Conservation (phyloP, 2,797 vertebrate species). For the Urophycis tenuis region DNA sequence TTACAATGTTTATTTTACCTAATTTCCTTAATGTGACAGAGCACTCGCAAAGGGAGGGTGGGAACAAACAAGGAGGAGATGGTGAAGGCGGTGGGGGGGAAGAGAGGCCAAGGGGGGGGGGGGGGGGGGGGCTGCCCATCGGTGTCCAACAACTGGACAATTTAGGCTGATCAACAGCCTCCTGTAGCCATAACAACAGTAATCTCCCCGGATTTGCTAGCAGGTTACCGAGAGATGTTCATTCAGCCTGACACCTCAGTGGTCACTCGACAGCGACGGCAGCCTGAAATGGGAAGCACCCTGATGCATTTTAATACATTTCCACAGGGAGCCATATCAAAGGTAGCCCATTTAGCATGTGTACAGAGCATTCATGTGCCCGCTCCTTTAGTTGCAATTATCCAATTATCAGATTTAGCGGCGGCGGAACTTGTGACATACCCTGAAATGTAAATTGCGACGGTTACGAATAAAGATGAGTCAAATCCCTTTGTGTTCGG, state of each 20-base stretch:
- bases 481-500: neutral
- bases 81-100: too few species aligned
- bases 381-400: neutral
- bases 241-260: slow-evolving; percentile 14
- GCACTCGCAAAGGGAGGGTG: neutral
- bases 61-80: neutral
- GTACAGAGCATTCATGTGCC: neutral
- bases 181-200: slow-evolving; percentile 49
- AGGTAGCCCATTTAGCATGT: neutral
- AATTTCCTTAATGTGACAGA: slow-evolving; percentile 1
- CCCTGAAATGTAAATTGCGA: neutral
- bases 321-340: neutral
- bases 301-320: slow-evolving; percentile 9
- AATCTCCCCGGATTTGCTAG: slow-evolving; percentile 40
- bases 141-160: slow-evolving; percentile 29
- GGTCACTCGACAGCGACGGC: neutral
- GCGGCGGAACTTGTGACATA: neutral
- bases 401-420: neutral
- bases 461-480: neutral
- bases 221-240: slow-evolving; percentile 13
- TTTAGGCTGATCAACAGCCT: slow-evolving; percentile 36
- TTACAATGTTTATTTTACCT: neutral
- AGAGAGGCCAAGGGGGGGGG: neutral
- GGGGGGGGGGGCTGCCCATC: slow-evolving; percentile 14
- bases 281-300: neutral